phyloP scores from a whole-genome alignment of 2,797 vertebrate genomes.

The Bovichtus variegatus region DNA sequence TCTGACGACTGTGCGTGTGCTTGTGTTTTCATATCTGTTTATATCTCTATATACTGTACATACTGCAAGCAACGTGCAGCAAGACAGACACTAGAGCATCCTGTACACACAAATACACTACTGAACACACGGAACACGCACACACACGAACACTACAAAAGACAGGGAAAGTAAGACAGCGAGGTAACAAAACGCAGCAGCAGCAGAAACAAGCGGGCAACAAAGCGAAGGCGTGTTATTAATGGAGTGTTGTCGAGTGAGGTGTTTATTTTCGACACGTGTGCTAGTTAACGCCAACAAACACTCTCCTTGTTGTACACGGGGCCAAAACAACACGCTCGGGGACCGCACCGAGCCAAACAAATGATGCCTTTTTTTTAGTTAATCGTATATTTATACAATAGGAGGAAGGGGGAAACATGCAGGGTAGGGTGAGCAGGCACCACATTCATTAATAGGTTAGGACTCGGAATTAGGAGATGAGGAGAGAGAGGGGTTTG shows the following conservation, averaged over 20 bases:
- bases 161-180: slow-evolving; percentile 66
- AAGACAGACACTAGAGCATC: slow-evolving; percentile 31
- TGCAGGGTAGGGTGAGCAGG: slow-evolving; percentile 20
- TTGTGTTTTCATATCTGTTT: slow-evolving; percentile 31
- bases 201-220: slow-evolving; percentile 80
- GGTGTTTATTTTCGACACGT: slow-evolving; percentile 84
- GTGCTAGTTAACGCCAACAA: slow-evolving; percentile 85
- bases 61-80: slow-evolving; percentile 9
- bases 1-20: slow-evolving; percentile 20
- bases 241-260: slow-evolving; percentile 76
- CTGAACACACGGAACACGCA: slow-evolving; percentile 15
- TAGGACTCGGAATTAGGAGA: slow-evolving; percentile 9
- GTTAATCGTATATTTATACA: slow-evolving; percentile 78
- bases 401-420: slow-evolving; percentile 36
- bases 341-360: slow-evolving; percentile 72
- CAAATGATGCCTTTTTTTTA: slow-evolving; percentile 79
- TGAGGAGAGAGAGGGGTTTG: not conserved
- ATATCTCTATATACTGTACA: slow-evolving; percentile 34
- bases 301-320: slow-evolving; percentile 75
- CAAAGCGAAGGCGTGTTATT: slow-evolving; percentile 80
- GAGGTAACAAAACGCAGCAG: slow-evolving; percentile 79
- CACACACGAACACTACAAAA: slow-evolving; percentile 52
- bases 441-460: slow-evolving; percentile 21
- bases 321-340: slow-evolving; percentile 70
- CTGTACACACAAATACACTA: not conserved